phyloP scores from a whole-genome alignment of 1,140 invertebrate species.

The Panagrolaimus sp. region DNA sequence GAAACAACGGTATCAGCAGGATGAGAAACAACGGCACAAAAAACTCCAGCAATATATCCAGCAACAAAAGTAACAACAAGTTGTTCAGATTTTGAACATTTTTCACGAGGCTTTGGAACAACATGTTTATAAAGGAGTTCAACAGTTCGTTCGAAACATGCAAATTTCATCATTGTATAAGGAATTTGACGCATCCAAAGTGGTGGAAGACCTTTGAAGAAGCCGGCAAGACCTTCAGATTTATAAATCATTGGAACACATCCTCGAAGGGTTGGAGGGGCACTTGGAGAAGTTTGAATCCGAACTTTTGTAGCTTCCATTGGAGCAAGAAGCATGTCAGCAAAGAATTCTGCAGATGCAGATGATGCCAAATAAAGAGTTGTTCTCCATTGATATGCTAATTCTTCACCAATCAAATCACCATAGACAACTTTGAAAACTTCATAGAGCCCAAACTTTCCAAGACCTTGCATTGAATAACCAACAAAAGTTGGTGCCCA shows the following conservation, averaged over 20 bases:
- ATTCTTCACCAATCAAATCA: constrained; percentile 82
- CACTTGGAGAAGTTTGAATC: constrained; percentile 94
- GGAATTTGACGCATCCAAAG: constrained; percentile 95
- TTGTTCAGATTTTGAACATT: constrained; percentile 89
- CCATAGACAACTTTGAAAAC: constrained; percentile 82
- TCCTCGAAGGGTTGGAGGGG: constrained; percentile 78
- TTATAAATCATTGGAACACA: constrained; percentile 76
- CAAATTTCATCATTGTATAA: constrained; percentile 99
- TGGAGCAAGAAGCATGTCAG: constrained; percentile 93
- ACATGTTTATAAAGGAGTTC: constrained; percentile 83
- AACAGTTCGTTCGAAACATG: constrained; percentile 95
- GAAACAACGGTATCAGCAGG: constrained; percentile 98
- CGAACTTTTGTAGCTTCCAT: constrained; percentile 95
- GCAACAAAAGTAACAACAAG: constrained; percentile 91
- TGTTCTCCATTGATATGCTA: constrained; percentile 85
- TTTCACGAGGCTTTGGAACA: constrained; percentile 86
- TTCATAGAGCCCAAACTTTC: constrained; percentile 70
- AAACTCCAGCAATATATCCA: constrained; percentile 98
- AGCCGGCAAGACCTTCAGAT: constrained; percentile 65
- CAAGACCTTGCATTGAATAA: constrained; percentile 80
- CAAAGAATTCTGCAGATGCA: constrained; percentile 97
- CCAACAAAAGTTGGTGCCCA: constrained; percentile 98
- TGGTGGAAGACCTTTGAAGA: constrained; percentile 71
- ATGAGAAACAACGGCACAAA: constrained; percentile 98
- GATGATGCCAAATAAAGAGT: constrained; percentile 85